phyloP scores from a whole-genome alignment of 2,113 vertebrate species.

The Diadophis punctatus region DNA sequence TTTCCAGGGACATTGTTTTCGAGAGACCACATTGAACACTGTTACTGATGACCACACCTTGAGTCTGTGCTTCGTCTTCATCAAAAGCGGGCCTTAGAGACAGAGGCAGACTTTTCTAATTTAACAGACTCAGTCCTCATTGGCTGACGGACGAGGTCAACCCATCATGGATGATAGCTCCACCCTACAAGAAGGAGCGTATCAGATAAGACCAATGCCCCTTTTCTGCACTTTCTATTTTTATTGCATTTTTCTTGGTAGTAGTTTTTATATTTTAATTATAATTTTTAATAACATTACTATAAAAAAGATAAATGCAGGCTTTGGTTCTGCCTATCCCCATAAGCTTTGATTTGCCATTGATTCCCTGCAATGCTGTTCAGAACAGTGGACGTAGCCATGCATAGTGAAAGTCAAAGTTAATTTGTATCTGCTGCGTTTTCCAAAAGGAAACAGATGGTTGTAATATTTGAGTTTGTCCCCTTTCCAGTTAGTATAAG shows the following conservation, averaged over 20 bases:
- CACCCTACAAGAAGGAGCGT: no score
- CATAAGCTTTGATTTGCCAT: not conserved
- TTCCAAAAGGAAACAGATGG: constrained; percentile 17
- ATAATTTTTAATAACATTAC: not conserved
- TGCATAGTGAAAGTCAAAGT: constrained; percentile 22
- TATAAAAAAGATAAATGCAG: not conserved
- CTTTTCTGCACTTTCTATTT: not conserved
- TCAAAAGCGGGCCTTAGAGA: no score
- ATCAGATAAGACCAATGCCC: no score
- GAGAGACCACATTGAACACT: no score
- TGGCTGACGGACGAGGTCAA: no score
- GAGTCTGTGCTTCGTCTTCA: no score
- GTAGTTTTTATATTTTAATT: not conserved
- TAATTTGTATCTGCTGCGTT: constrained; percentile 22
- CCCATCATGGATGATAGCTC: no score
- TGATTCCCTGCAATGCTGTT: constrained; percentile 1
- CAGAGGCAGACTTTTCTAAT: no score
- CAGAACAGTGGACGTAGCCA: not conserved
- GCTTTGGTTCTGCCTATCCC: not conserved
- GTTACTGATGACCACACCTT: no score
- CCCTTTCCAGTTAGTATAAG: not conserved
- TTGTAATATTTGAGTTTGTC: constrained; percentile 4
- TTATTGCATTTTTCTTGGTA: not conserved
- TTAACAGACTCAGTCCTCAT: no score
- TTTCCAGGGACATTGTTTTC: no score